Evolutionary conservation across 2,113 vertebrate genomes (phyloP), one percentile per base, ranked within the genome.

Genomic region (Nansenia antarctica): DNA sequence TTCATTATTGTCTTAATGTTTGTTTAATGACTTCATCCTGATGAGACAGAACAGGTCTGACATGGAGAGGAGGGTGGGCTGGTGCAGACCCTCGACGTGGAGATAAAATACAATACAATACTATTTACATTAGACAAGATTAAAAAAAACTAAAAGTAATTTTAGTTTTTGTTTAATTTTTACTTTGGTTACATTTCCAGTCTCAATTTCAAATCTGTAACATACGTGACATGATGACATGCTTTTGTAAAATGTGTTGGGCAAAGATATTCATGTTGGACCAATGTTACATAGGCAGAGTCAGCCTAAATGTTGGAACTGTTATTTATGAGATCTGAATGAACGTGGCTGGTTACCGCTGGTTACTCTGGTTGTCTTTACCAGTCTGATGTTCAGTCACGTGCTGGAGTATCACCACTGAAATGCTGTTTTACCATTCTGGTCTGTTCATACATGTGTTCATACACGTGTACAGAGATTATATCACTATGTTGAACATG

Each of bases 201-300:
- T n/a, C 45, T 49, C n/a, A 49, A n/a, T 49, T 49, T 20, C 9
- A n/a, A n/a, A 49, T 49, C 18, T 49, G 45, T 49, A 18, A 49
- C 20, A n/a, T 49, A 49, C n/a, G 2, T 49, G 45, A 4, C 6
- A 7, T 49, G 7, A 3, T n/a, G 5, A n/a, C n/a, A n/a, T n/a
- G n/a, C n/a, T 47, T n/a, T 49, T 49, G 55, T 58, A 32, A 7
- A 47, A 12, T 18, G 26, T 54, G 52, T 55, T 24, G 35, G 61
- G 1, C 39, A 42, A 52, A 39, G 39, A 11, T 24, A 34, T 54
- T 53, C 54, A 29, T 55, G 15, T n/a, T 60, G 78, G 74, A 73
- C 70, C 73, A 80, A 76, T 66, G 59, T 39, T 8, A 31, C 20
- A 34, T 52, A n/a, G 18, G 61, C 26, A 39, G 52, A 9, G n/a